phyloP scores from a whole-genome alignment of 2,888 invertebrate species.

The Oscheius sp. region DNA sequence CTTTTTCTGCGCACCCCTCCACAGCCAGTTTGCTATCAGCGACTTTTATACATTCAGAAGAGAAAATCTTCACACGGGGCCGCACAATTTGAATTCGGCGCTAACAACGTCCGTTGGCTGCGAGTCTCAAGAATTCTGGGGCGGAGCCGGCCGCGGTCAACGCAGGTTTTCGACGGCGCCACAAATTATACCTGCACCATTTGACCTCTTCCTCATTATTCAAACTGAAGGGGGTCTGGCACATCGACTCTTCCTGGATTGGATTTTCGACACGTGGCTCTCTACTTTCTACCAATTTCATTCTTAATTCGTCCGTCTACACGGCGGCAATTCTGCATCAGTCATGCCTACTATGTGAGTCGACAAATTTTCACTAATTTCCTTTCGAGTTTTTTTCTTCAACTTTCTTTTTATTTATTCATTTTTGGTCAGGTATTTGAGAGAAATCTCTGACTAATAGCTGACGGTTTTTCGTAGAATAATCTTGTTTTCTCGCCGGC shows the following conservation, averaged over 20 bases:
- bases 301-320: slow-evolving; percentile 21
- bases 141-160: slow-evolving; percentile 29
- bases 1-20: background rate
- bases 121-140: slow-evolving; percentile 30
- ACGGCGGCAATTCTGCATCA: slow-evolving; percentile 16
- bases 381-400: slow-evolving; percentile 1
- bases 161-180: slow-evolving; percentile 18
- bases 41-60: background rate
- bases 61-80: slow-evolving; percentile 22
- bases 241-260: background rate
- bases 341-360: slow-evolving; percentile 32
- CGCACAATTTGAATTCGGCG: slow-evolving; percentile 30
- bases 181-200: slow-evolving; percentile 23
- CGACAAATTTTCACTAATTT: too few species aligned
- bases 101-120: slow-evolving; percentile 33
- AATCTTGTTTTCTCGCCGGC: background rate
- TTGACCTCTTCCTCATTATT: slow-evolving; percentile 17
- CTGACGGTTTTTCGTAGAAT: background rate
- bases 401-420: background rate
- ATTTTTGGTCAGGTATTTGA: background rate
- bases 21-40: background rate
- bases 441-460: background rate
- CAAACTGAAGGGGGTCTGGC: too few species aligned
- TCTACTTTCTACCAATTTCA: slow-evolving; percentile 2
- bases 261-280: background rate